phyloP scores from a whole-genome alignment of 2,797 vertebrate species.

The Dendrocincla fuliginosa region DNA sequence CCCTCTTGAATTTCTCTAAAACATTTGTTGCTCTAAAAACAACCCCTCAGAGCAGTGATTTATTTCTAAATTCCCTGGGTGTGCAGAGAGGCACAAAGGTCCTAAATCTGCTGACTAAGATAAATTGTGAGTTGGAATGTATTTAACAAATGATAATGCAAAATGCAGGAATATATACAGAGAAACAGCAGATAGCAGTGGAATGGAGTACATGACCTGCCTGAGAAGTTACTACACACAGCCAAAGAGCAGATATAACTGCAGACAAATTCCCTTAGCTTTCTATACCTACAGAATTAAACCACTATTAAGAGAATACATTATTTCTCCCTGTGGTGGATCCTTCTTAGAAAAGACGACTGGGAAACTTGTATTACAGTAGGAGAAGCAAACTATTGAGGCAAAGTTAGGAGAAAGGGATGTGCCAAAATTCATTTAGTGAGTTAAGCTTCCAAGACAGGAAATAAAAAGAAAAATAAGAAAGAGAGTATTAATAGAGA shows the following conservation, averaged over 20 bases:
- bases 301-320: not conserved
- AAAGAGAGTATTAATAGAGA: not conserved
- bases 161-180: slow-evolving; percentile 60
- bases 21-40: slow-evolving; percentile 56
- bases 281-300: slow-evolving; percentile 39
- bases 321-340: not conserved
- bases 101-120: slow-evolving; percentile 71
- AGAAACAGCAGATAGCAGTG: slow-evolving; percentile 41
- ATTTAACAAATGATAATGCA: slow-evolving; percentile 70
- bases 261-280: not conserved
- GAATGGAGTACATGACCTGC: slow-evolving; percentile 56
- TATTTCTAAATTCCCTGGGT: slow-evolving; percentile 60
- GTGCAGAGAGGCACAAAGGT: slow-evolving; percentile 30
- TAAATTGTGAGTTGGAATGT: slow-evolving; percentile 58
- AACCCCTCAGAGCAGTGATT: slow-evolving; percentile 33
- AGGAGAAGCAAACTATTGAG: not conserved
- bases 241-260: slow-evolving; percentile 38
- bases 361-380: not conserved
- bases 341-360: not conserved
- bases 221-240: slow-evolving; percentile 48
- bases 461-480: not conserved
- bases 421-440: not conserved
- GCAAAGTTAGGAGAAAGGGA: not conserved
- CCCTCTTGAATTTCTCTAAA: slow-evolving; percentile 33
- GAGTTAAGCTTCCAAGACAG: not conserved